Conservation (phyloP, 2,888 invertebrate species). For the Omphaloscelis lunosa region DNA sequence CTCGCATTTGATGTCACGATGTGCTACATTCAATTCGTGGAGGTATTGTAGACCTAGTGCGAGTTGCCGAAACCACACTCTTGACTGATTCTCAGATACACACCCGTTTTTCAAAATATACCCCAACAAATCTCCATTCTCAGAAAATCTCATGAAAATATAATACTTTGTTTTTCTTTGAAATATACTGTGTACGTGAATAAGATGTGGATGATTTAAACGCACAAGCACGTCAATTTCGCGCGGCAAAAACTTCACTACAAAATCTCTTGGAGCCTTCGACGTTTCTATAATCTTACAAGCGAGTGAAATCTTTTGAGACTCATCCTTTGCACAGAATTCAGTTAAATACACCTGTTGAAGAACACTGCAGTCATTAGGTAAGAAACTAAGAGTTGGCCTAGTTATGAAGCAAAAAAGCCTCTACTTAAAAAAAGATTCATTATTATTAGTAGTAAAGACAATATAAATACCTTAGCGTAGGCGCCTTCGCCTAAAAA, state of each 20-base stretch:
- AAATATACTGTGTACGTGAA: slow-evolving; percentile 95
- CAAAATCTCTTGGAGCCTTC: slow-evolving; percentile 94
- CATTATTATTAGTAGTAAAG: neutral
- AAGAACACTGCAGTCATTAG: slow-evolving; percentile 25
- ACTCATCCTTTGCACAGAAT: slow-evolving; percentile 78
- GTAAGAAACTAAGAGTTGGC: slow-evolving; percentile 6
- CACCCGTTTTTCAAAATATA: slow-evolving; percentile 93
- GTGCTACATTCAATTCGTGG: slow-evolving; percentile 93
- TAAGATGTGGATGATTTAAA: slow-evolving; percentile 94
- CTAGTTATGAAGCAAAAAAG: neutral
- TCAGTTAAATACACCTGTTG: slow-evolving; percentile 85
- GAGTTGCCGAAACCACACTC: slow-evolving; percentile 94
- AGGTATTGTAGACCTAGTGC: slow-evolving; percentile 93
- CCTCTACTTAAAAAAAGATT: neutral
- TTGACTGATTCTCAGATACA: slow-evolving; percentile 92
- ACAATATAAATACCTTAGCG: slow-evolving; percentile 91
- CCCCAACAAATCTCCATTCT: slow-evolving; percentile 95
- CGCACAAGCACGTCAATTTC: slow-evolving; percentile 94
- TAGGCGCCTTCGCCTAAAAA: slow-evolving; percentile 95
- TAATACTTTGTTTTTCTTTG: slow-evolving; percentile 93
- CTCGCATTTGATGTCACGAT: slow-evolving; percentile 96
- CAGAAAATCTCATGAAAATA: slow-evolving; percentile 94
- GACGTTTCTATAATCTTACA: slow-evolving; percentile 94
- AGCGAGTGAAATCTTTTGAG: slow-evolving; percentile 86
- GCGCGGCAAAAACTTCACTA: slow-evolving; percentile 95